Base-by-base conservation (phyloP, 64 coral and sea anemone species). In the Pachyseris speciosa region DNA sequence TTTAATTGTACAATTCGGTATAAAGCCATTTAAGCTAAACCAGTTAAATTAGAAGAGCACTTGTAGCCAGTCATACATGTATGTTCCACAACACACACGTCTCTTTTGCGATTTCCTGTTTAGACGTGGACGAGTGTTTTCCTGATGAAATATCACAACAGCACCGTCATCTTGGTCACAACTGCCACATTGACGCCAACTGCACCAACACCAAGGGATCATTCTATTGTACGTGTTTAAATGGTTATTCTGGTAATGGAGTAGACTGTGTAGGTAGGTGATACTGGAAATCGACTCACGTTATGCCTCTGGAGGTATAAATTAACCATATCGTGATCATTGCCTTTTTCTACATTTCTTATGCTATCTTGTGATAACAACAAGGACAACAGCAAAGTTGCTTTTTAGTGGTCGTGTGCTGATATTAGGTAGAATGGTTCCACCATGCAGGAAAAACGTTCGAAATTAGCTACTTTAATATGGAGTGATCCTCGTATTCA, bases 181-280 rank as follows among this genome's bases (percentile, higher is more conserved):
- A 49, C 80, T 92, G 90, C 20, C 88, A 91, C 33, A 11, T 38
- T 47, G 88, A 91, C 41, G 75, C 88, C 17, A 91, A 91, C 76
- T 91, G 88, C n/a, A 71, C 64, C 7, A 91, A 91, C 76, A 83
- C 38, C 15, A 69, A 91, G 38, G 65, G 50, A 20, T 45, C 76
- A 3, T 84, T 84, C 28, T 83, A 53, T 7, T 91, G 77, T n/a
- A 83, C 67, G 7, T 91, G 88, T 55, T 64, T 36, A 15, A 41
- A 59, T 45, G 88, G 88, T 51, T 91, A 91, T 73, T 71, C 76
- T 7, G 64, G 76, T 43, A 30, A 91, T 43, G 76, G 76, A 83
- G 64, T 83, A 22, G 27, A 33, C 2, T 91, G 64, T 47, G 19
- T 86, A 16, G 93, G 93, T 86, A 31, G 44, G 90, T 43, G 28